These are phyloP conservation scores for Caenorhabditis afra DNA, from an alignment of 2,888 invertebrate genomes.

Conservation along the genomic window DNA sequence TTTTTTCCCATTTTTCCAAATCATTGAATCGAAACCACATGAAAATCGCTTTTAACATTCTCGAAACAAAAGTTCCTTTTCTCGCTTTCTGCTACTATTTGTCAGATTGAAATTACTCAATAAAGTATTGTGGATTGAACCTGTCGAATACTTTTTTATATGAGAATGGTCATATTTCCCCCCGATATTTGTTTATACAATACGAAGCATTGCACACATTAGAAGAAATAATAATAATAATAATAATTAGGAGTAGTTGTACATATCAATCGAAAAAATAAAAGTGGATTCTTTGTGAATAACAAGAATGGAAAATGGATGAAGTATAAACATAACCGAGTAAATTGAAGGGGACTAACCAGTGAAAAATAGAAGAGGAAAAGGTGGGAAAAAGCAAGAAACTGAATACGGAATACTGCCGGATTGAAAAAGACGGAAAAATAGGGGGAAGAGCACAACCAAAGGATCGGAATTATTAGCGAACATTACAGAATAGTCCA, in stretches of 20 bases:
- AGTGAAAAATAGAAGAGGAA: constrained; percentile 22
- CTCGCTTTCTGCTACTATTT: too few relatives aligned
- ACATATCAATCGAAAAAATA: constrained; percentile 1
- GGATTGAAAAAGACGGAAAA: background rate
- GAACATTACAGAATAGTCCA: background rate
- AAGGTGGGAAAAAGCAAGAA: constrained; percentile 28
- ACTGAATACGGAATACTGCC: constrained; percentile 43
- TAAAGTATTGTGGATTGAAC: too few relatives aligned
- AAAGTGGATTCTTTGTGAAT: background rate
- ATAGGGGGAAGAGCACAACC: constrained; percentile 22
- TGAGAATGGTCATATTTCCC: too few relatives aligned
- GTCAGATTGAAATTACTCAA: too few relatives aligned
- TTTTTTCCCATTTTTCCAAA: too few relatives aligned
- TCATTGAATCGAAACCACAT: too few relatives aligned
- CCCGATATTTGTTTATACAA: too few relatives aligned
- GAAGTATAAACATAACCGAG: constrained; percentile 13
- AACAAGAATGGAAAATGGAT: background rate
- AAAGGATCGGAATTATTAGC: constrained; percentile 8
- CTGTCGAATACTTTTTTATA: too few relatives aligned
- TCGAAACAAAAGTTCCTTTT: too few relatives aligned
- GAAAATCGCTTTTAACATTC: too few relatives aligned
- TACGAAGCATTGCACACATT: constrained; percentile 22
- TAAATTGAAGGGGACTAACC: constrained; percentile 21
- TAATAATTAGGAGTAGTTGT: background rate
- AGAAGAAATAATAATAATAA: constrained; percentile 14